phyloP scores from a whole-genome alignment of 2,888 invertebrate genomes.

The Torymus aiolomorphi region DNA sequence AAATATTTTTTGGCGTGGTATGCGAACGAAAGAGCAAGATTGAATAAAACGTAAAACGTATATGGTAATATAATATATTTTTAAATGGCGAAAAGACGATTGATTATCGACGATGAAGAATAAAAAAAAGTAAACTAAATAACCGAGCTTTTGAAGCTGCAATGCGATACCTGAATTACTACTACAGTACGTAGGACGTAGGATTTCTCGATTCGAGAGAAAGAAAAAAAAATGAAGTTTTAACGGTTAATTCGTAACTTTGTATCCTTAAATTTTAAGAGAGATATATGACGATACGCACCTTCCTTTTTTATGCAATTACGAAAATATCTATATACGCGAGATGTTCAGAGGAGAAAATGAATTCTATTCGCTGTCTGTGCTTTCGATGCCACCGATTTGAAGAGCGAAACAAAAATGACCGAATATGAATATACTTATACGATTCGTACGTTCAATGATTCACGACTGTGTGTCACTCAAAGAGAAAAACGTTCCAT shows the following conservation, averaged over 20 bases:
- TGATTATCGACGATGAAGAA: background rate
- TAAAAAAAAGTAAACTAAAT: no score
- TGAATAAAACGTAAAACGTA: constrained; percentile 43
- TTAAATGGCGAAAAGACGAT: constrained; percentile 29
- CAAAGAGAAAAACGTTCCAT: constrained; percentile 33
- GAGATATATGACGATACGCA: constrained; percentile 13
- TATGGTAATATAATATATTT: constrained; percentile 35
- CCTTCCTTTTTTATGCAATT: constrained; percentile 43
- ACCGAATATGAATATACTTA: background rate
- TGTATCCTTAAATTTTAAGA: constrained; percentile 31
- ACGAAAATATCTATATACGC: background rate
- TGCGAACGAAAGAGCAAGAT: no score
- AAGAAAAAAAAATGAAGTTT: constrained; percentile 1
- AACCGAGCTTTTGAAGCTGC: constrained; percentile 48
- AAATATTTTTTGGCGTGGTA: no score
- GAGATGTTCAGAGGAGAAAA: background rate
- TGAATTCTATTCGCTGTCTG: constrained; percentile 9
- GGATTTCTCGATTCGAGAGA: constrained; percentile 24
- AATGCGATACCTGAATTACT: constrained; percentile 56
- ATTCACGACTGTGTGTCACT: constrained; percentile 2
- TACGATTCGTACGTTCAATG: constrained; percentile 14
- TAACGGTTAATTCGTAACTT: constrained; percentile 35
- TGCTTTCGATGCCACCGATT: constrained; percentile 13
- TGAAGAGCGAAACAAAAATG: constrained; percentile 19
- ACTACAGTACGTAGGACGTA: constrained; percentile 19